Evolutionary conservation across 2,888 invertebrate species (phyloP), one percentile per base, ranked within the genome.

Genomic region (Folsomia manolachei): DNA sequence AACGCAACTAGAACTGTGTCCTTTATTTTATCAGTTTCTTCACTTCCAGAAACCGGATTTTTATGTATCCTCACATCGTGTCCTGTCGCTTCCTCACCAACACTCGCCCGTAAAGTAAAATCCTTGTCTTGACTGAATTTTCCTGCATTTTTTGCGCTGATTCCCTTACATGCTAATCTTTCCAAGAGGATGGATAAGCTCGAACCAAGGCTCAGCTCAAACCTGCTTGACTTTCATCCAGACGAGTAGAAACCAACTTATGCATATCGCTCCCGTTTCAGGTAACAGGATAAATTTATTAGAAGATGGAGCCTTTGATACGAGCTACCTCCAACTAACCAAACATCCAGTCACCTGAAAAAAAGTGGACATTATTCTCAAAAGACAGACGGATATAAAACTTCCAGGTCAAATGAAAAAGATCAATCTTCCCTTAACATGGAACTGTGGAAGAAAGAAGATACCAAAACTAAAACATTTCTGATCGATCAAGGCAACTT

Each of bases 31-130:
- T 71, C 71, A 71, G 68, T 69, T 65, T 71, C 69, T 70, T 75
- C 71, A 52, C 65, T 66, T 39, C 19, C 51, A 63, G 65, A 76
- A 76, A 76, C 76, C 76, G 76, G 76, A 76, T 76, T 76, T 76
- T 72, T 76, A 69, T 73, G 70, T 52, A 27, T 65, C n/a, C n/a
- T 60, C 9, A 4, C 60, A 60, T 64, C 64, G 19, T 64, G 64
- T 64, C 27, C 4, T 21, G 60, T 64, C 64, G 64, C 27, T 64
- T 64, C 64, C 27, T 27, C 27, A 1, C n/a, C 62, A n/a, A n/a
- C 39, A 39, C 39, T 39, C 39, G 14, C 39, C 39, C 4, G 39
- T 14, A 39, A 39, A 14, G n/a, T n/a, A n/a, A n/a, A n/a, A n/a
- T n/a, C n/a, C n/a, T n/a, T n/a, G n/a, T n/a, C n/a, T n/a, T n/a